Percentiles rank a stretch among this genome's conserved stretches.
phyloP scores from a whole-genome alignment of 2,797 vertebrate genomes.

The Champsocephalus esox region DNA sequence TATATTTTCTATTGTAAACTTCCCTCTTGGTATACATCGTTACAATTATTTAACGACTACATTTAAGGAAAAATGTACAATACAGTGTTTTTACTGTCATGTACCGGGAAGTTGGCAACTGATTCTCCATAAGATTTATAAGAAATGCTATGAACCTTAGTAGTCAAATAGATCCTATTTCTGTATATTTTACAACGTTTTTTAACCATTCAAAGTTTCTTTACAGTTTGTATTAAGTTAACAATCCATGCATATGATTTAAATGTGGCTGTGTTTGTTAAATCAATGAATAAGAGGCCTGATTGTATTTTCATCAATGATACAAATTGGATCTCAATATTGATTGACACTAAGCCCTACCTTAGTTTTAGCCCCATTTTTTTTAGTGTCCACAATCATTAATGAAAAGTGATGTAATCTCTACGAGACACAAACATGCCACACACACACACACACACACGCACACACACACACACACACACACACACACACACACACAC shows the following conservation, averaged over 20 bases:
- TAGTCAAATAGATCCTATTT: too few species aligned
- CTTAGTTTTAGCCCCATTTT: background rate
- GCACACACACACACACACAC: conserved; percentile 1
- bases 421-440: background rate
- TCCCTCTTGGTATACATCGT: background rate
- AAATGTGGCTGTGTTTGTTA: background rate
- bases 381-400: background rate
- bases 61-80: background rate
- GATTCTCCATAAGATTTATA: background rate
- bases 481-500: too few species aligned
- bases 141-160: too few species aligned
- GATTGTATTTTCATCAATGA: too few species aligned
- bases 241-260: background rate
- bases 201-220: background rate
- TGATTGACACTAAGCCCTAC: too few species aligned
- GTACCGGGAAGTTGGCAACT: background rate
- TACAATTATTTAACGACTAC: background rate
- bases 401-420: background rate
- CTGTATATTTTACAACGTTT: too few species aligned
- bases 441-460: background rate
- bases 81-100: background rate
- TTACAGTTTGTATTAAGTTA: background rate
- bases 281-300: too few species aligned
- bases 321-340: too few species aligned
- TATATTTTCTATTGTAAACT: background rate